A percentile compares a stretch with the other conserved stretches of the same genome.
Evolutionary conservation across 2,797 vertebrate species (phyloP).

Genomic region (Sciaenops ocellatus): DNA sequence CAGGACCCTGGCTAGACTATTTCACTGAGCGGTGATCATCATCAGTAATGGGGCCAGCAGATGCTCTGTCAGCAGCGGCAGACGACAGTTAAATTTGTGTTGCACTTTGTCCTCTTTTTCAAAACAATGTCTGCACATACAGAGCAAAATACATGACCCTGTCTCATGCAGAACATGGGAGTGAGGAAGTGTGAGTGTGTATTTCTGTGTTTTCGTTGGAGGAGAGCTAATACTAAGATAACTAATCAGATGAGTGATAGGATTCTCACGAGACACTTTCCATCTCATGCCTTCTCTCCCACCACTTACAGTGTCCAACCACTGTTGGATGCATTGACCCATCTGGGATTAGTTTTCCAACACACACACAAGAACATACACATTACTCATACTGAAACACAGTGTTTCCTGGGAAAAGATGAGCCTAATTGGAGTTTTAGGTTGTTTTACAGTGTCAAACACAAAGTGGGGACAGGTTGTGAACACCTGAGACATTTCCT

Average conservation of each 20-base stretch:
- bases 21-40: conserved; percentile 31
- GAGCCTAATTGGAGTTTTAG: not conserved
- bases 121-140: conserved; percentile 40
- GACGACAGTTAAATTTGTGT: conserved; percentile 46
- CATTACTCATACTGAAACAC: not conserved
- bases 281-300: not conserved
- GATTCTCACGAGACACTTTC: conserved; percentile 21
- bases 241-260: not conserved
- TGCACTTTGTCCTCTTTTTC: conserved; percentile 32
- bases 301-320: not conserved
- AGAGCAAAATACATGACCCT: conserved; percentile 27
- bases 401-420: not conserved
- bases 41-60: conserved; percentile 44
- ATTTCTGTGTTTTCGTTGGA: conserved; percentile 34
- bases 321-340: not conserved
- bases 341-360: not conserved
- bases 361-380: not conserved
- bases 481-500: conserved; percentile 1
- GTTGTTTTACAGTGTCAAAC: not conserved
- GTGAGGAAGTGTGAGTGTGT: not conserved
- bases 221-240: not conserved
- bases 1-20: conserved; percentile 21
- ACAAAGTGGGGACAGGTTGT: not conserved
- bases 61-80: conserved; percentile 51
- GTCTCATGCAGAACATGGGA: conserved; percentile 1